A percentile compares a stretch with the other conserved stretches of the same genome.
Conservation (phyloP, 2,113 vertebrate genomes). For the Hippocampus zosterae region DNA sequence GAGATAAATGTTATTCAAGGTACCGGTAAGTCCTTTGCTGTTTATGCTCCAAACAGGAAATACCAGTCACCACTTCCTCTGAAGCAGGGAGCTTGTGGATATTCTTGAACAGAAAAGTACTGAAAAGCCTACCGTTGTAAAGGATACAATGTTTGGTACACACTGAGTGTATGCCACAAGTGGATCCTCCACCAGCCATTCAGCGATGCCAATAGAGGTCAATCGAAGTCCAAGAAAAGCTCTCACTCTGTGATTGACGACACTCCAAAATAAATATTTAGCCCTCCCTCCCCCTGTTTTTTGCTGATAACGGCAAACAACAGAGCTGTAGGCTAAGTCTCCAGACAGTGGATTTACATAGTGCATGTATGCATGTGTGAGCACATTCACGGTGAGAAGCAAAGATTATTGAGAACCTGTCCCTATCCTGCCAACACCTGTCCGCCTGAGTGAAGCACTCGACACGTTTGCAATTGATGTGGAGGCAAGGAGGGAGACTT, state of each 20-base stretch:
- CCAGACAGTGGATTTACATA: slow-evolving; percentile 24
- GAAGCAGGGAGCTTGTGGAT: no score
- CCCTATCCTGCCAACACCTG: slow-evolving; percentile 63
- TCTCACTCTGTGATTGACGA: slow-evolving; percentile 35
- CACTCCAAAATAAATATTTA: slow-evolving; percentile 40
- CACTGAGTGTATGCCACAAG: neutral
- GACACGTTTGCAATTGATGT: slow-evolving; percentile 53
- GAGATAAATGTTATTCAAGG: no score
- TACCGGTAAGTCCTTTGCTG: no score
- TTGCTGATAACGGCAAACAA: slow-evolving; percentile 63
- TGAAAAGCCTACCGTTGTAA: neutral
- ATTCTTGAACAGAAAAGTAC: neutral
- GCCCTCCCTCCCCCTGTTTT: slow-evolving; percentile 40
- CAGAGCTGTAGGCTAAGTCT: slow-evolving; percentile 37
- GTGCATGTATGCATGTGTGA: slow-evolving; percentile 14
- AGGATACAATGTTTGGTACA: neutral
- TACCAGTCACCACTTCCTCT: no score
- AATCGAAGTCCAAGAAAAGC: slow-evolving; percentile 14
- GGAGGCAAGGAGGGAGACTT: slow-evolving; percentile 48
- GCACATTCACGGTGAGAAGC: slow-evolving; percentile 27
- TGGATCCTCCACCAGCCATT: neutral
- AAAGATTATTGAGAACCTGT: slow-evolving; percentile 52
- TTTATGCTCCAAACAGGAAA: no score
- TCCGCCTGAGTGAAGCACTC: slow-evolving; percentile 38
- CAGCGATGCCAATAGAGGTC: slow-evolving; percentile 10